These are phyloP conservation scores for Oasisia sp. DNA, from an alignment of 2,888 invertebrate genomes.

Conservation along the genomic window DNA sequence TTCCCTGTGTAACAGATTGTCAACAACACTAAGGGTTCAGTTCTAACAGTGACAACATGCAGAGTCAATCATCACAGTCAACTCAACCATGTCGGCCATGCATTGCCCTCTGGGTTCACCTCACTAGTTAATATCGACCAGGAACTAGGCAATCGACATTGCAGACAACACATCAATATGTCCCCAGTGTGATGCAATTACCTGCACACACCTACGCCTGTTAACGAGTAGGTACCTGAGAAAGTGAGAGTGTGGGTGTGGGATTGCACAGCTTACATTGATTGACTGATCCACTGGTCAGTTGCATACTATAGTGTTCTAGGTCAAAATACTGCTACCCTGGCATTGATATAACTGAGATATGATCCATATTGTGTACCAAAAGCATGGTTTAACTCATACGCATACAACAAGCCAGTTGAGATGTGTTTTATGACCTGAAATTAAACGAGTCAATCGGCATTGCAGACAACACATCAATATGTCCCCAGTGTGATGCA, in stretches of 20 bases:
- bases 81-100: not conserved
- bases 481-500: conserved; percentile 3
- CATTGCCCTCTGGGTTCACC: not conserved
- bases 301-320: not conserved
- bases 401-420: too few relatives aligned
- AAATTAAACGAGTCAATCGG: not conserved
- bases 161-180: not conserved
- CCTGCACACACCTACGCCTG: not conserved
- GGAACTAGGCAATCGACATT: not conserved
- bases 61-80: not conserved
- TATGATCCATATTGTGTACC: too few relatives aligned
- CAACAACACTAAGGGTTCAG: too few relatives aligned
- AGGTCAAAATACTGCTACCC: not conserved
- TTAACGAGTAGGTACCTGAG: not conserved
- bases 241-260: not conserved
- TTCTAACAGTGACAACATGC: not conserved
- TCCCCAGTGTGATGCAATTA: conserved; percentile 3
- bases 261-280: not conserved
- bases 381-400: too few relatives aligned
- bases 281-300: not conserved
- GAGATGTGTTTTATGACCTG: too few relatives aligned
- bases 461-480: not conserved
- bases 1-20: too few relatives aligned
- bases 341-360: not conserved
- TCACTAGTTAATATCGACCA: not conserved